phyloP scores from a whole-genome alignment of 2,888 invertebrate genomes.

The Amblyjoppa fuscipennis region DNA sequence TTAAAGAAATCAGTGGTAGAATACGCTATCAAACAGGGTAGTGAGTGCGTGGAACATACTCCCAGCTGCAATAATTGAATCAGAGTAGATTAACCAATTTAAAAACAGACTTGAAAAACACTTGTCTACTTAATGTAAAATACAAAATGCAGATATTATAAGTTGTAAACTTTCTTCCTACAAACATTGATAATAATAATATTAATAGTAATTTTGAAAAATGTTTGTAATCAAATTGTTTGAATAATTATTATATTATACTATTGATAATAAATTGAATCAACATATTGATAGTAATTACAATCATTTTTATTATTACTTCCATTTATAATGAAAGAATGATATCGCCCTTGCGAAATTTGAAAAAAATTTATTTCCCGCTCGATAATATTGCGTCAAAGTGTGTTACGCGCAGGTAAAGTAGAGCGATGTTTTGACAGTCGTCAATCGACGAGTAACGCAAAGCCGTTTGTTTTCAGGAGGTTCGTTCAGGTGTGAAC shows the following conservation, averaged over 20 bases:
- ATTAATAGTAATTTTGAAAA: not conserved
- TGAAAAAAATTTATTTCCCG: slow-evolving; percentile 61
- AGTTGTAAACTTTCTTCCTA: too few species aligned
- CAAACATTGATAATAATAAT: too few species aligned
- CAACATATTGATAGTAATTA: too few species aligned
- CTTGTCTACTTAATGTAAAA: too few species aligned
- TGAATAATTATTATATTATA: not conserved
- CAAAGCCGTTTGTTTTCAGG: not conserved
- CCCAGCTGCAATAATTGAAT: too few species aligned
- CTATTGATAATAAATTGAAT: too few species aligned
- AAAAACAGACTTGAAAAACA: too few species aligned
- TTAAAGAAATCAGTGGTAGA: not conserved
- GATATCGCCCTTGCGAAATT: not conserved
- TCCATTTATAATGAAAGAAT: not conserved
- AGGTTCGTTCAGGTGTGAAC: not conserved
- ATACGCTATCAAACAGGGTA: too few species aligned
- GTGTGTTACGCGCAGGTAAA: slow-evolving; percentile 74
- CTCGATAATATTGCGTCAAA: slow-evolving; percentile 52
- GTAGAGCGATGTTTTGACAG: slow-evolving; percentile 82
- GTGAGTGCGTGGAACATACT: too few species aligned
- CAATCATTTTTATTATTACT: not conserved
- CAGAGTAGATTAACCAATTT: too few species aligned
- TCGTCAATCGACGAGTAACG: slow-evolving; percentile 65
- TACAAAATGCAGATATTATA: too few species aligned
- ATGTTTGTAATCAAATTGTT: not conserved